Conservation (phyloP, 2,113 vertebrate genomes). For the Indicator maculatus region DNA sequence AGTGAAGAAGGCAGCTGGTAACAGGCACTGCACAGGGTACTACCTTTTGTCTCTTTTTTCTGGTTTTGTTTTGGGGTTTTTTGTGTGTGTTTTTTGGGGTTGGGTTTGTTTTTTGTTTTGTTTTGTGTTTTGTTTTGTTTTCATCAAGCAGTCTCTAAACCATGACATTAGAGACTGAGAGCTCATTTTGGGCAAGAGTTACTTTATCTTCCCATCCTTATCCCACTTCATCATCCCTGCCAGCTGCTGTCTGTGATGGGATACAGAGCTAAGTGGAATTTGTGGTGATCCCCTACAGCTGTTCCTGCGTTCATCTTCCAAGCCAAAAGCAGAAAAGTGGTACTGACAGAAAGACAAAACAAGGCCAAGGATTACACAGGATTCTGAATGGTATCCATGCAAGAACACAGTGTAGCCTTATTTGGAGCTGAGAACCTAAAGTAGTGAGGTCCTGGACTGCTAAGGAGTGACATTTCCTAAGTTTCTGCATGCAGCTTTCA, state of each 20-base stretch:
- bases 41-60: no score
- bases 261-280: background rate
- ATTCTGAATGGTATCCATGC: background rate
- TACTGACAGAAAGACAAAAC: background rate
- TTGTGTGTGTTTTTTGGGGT: no score
- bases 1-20: background rate
- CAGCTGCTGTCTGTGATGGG: background rate
- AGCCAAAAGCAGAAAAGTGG: background rate
- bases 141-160: background rate
- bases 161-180: background rate
- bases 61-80: no score
- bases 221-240: background rate
- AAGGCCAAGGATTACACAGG: background rate
- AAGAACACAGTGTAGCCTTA: background rate
- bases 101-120: rapidly evolving
- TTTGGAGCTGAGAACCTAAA: background rate
- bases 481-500: background rate
- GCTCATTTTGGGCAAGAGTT: background rate
- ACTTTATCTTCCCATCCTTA: background rate
- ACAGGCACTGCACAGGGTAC: background rate
- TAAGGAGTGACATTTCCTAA: background rate
- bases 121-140: background rate
- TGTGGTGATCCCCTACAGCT: background rate
- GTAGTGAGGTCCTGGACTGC: background rate
- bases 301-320: background rate